These are phyloP conservation scores for Hylyphantes graminicola DNA, from an alignment of 1,140 invertebrate species.

Conservation along the genomic window DNA sequence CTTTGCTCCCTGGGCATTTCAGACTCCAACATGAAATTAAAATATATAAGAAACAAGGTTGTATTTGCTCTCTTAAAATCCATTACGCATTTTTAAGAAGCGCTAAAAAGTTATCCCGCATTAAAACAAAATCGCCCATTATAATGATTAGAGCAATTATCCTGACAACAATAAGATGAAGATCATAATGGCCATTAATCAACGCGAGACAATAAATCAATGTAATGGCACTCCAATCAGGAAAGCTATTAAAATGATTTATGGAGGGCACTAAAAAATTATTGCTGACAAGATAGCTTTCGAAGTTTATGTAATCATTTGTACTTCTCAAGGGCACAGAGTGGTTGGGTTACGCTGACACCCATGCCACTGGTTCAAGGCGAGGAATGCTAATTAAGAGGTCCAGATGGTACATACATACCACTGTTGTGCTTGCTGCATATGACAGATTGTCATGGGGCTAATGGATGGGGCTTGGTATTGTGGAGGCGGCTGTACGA, in stretches of 20 bases:
- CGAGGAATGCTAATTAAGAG: no score
- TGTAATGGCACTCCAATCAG: slow-evolving; percentile 38
- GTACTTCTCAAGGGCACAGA: slow-evolving; percentile 1
- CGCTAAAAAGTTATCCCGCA: neutral
- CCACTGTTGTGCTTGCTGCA: no score
- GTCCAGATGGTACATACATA: no score
- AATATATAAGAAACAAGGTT: neutral
- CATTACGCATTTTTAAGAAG: neutral
- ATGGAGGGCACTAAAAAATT: slow-evolving; percentile 28
- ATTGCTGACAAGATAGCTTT: slow-evolving; percentile 37
- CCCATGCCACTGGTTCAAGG: no score
- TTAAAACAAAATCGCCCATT: neutral
- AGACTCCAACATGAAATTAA: no score
- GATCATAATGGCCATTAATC: slow-evolving; percentile 23
- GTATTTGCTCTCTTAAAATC: neutral
- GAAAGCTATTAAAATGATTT: slow-evolving; percentile 55
- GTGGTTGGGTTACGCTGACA: neutral
- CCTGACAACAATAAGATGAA: slow-evolving; percentile 42
- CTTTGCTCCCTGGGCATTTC: no score
- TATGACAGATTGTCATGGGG: no score
- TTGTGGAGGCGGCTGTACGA: no score
- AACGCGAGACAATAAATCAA: slow-evolving; percentile 40
- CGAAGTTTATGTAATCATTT: slow-evolving; percentile 35
- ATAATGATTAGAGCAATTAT: slow-evolving; percentile 48
- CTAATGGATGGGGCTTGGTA: no score